phyloP scores from a whole-genome alignment of 2,797 vertebrate species.

The Chromobotia macracanthus region DNA sequence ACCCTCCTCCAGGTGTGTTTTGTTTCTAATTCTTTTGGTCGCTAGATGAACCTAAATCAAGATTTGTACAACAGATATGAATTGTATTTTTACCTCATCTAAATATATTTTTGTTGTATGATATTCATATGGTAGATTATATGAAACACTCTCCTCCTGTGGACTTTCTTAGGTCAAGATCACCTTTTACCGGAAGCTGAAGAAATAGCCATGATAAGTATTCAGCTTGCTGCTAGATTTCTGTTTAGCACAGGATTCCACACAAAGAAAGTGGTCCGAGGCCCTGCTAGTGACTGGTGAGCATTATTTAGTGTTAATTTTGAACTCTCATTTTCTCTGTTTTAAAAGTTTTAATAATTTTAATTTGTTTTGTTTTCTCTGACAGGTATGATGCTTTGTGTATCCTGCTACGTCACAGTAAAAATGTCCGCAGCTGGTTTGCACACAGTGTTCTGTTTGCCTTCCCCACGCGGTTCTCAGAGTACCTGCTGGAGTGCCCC shows the following conservation, averaged over 20 bases:
- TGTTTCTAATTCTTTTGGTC: background rate
- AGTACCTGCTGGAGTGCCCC: constrained; percentile 97
- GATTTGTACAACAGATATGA: background rate
- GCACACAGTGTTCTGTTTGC: constrained; percentile 97
- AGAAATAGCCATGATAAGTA: constrained; percentile 99
- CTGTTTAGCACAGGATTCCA: constrained; percentile 99
- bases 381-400: constrained; percentile 96
- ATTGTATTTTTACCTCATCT: background rate
- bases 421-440: constrained; percentile 99
- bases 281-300: constrained; percentile 98
- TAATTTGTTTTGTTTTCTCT: background rate
- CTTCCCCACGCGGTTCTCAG: constrained; percentile 94
- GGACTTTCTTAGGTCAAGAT: constrained; percentile 87
- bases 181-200: constrained; percentile 97
- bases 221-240: constrained; percentile 97
- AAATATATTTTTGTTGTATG: background rate
- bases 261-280: constrained; percentile 97
- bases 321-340: no score
- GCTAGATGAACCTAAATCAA: background rate
- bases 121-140: background rate
- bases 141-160: background rate
- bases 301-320: background rate
- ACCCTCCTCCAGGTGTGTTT: constrained; percentile 90
- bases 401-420: constrained; percentile 97
- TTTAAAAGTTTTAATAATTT: no score